These are phyloP conservation scores for Melanotaenia parkinsoni DNA, from an alignment of 2,797 vertebrate species.

Conservation along the genomic window DNA sequence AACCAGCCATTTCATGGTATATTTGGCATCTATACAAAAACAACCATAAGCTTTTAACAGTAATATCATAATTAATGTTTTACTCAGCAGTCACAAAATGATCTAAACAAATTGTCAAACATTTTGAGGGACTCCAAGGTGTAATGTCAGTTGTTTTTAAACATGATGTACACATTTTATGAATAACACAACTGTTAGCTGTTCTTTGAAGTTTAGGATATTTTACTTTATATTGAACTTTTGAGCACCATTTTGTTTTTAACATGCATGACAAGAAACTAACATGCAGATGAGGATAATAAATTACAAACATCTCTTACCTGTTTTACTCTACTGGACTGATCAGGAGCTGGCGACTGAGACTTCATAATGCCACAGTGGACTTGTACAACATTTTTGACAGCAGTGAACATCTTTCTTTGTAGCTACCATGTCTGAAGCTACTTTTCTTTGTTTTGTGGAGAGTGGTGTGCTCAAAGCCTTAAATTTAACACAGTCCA, in stretches of 20 bases:
- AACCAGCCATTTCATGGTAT: no score
- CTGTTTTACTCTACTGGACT: neutral
- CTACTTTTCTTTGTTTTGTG: neutral
- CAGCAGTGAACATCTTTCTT: neutral
- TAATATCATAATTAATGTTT: no score
- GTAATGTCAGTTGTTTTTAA: no score
- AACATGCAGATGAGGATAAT: neutral
- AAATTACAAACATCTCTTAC: neutral
- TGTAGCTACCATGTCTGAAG: neutral
- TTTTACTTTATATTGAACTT: neutral
- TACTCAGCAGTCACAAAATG: no score
- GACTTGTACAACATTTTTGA: neutral
- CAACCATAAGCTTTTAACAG: no score
- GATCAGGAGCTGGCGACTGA: neutral
- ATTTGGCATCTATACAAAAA: no score
- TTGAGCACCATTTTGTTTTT: neutral
- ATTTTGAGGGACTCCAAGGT: no score
- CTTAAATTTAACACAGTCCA: neutral
- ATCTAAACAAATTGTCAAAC: no score
- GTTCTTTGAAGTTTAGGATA: neutral
- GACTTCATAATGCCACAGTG: neutral
- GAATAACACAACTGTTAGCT: neutral
- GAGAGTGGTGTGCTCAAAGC: neutral
- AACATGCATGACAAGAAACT: neutral
- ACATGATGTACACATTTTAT: neutral